Evolutionary conservation across 37 sponge, comb jelly and placozoan species (phyloP), one percentile per base, ranked within the genome.

Genomic region (Ianthella basta): DNA sequence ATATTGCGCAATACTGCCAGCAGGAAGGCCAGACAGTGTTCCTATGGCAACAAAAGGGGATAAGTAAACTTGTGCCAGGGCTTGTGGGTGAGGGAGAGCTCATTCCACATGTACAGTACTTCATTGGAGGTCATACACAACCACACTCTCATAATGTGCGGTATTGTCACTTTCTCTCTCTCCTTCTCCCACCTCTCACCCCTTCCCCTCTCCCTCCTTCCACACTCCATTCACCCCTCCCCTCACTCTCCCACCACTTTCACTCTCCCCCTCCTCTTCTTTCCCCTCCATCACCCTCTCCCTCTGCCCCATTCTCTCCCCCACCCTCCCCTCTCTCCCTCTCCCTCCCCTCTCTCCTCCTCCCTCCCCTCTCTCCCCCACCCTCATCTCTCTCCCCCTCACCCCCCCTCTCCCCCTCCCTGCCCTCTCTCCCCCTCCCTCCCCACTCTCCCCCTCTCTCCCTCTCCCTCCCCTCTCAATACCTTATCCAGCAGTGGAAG

Each of bases 401-500:
- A 41, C 59, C 23, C 82, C 29, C 38, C 60, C 59, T 6, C 25
- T 32, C 36, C 81, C 81, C 21, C 61, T 0, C 12, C 21, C 32
- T 12, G 63, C 67, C n/a, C 33, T 37, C 56, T 36, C 84, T 27
- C 37, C 20, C 23, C 6, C 13, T 2, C 0, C 34, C 29, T 61
- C 38, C 33, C 50, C 0, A 10, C 64, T 61, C 35, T 37, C 65
- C 34, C 59, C 39, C 23, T 0, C 25, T 55, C 69, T 21, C 83
- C 68, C 30, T 38, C 68, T 55, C 39, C 65, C 1, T 35, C 38
- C 38, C 61, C 60, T 53, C 33, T 13, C 55, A 83, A 80, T 67
- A 92, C 92, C 64, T 86, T 80, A 60, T 72, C 34, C 8, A 92
- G 65, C 20, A 92, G 36, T 55, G 89, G 86, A 6, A 92, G 73